Conservation (phyloP, 2,888 invertebrate genomes). For the Nebria brevicollis region DNA sequence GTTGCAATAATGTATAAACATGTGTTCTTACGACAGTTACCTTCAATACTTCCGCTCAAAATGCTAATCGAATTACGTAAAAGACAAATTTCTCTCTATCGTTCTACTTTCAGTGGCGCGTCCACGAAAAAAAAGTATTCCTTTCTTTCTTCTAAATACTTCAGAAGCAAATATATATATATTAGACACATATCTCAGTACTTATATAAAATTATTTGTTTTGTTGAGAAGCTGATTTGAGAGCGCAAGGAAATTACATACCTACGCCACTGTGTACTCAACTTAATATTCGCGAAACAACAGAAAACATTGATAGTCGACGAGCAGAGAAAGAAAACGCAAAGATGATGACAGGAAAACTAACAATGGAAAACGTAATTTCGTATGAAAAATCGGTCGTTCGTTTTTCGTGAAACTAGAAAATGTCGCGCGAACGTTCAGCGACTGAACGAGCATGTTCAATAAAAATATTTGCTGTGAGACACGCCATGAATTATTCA, state of each 20-base stretch:
- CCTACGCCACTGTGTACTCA: not conserved
- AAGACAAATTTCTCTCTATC: conserved; percentile 22
- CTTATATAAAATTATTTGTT: too few species aligned
- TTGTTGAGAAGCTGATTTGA: too few species aligned
- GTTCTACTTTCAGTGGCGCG: not conserved
- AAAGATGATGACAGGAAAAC: not conserved
- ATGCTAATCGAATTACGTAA: conserved; percentile 40
- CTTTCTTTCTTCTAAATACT: not conserved
- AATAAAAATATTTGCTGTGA: conserved; percentile 29
- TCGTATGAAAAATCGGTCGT: not conserved
- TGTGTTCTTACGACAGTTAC: conserved; percentile 27
- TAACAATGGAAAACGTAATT: conserved; percentile 4
- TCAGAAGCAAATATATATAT: too few species aligned
- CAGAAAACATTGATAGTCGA: not conserved
- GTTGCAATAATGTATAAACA: not conserved
- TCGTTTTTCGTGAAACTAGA: conserved; percentile 16
- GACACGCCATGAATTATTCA: conserved; percentile 34
- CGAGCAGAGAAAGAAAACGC: not conserved
- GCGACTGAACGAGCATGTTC: conserved; percentile 14
- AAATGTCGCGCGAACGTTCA: not conserved
- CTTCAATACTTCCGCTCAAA: conserved; percentile 39
- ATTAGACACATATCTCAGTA: too few species aligned
- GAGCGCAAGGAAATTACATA: too few species aligned
- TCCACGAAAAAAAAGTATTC: not conserved
- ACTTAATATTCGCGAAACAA: not conserved